Conservation (phyloP, 2,797 vertebrate genomes). For the Gymnocypris eckloni region DNA sequence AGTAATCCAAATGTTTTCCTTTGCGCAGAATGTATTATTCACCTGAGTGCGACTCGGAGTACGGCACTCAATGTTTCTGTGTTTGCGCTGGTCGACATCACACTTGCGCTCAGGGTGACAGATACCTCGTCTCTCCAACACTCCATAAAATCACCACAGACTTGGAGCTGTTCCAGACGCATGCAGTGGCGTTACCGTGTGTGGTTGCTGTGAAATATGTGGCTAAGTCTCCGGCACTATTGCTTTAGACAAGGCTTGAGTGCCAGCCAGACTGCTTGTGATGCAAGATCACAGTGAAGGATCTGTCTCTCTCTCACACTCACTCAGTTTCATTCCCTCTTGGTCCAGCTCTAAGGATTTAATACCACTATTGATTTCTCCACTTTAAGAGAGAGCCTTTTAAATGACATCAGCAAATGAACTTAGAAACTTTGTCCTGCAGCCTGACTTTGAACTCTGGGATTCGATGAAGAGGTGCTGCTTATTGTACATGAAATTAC, state of each 20-base stretch:
- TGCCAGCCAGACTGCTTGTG: slow-evolving; percentile 26
- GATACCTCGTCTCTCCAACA: slow-evolving; percentile 59
- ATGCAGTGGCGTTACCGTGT: not conserved
- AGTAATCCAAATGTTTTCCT: slow-evolving; percentile 75
- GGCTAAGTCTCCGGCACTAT: slow-evolving; percentile 26
- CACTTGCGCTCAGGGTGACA: slow-evolving; percentile 54
- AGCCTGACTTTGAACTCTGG: slow-evolving; percentile 40
- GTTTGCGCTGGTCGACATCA: slow-evolving; percentile 63
- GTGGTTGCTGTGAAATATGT: slow-evolving; percentile 32
- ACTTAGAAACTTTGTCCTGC: slow-evolving; percentile 41
- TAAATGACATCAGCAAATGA: slow-evolving; percentile 55
- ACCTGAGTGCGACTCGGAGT: slow-evolving; percentile 70
- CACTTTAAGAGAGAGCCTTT: slow-evolving; percentile 50
- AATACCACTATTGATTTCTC: slow-evolving; percentile 57
- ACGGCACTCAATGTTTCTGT: slow-evolving; percentile 37
- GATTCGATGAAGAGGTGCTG: slow-evolving; percentile 26
- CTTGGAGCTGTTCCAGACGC: slow-evolving; percentile 5
- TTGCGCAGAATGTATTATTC: slow-evolving; percentile 73
- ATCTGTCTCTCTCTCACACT: slow-evolving; percentile 25
- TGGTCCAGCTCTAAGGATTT: slow-evolving; percentile 47
- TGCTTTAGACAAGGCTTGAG: slow-evolving; percentile 47
- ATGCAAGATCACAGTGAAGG: slow-evolving; percentile 47
- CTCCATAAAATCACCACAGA: slow-evolving; percentile 47
- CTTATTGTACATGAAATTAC: slow-evolving; percentile 40
- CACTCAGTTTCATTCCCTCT: slow-evolving; percentile 14